These are phyloP conservation scores for Parthenolecanium corni DNA, from an alignment of 2,888 invertebrate genomes.

Conservation along the genomic window DNA sequence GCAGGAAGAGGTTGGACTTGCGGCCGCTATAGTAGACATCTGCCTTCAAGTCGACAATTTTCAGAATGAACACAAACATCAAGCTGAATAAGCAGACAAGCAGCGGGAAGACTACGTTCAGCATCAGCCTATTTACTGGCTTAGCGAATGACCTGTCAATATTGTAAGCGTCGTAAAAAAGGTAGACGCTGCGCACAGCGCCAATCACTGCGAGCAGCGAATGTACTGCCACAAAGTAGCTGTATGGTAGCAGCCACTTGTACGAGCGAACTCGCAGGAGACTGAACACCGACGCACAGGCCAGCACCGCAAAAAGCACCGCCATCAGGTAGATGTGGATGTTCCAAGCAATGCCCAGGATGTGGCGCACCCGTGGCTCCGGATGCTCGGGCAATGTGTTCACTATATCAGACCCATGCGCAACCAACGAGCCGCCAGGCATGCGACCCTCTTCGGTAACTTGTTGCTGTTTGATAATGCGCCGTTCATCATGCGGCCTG, in stretches of 20 bases:
- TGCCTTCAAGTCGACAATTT: slow-evolving; percentile 50
- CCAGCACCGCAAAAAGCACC: slow-evolving; percentile 68
- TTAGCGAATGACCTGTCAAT: slow-evolving; percentile 64
- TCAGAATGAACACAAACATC: slow-evolving; percentile 70
- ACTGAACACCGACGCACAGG: slow-evolving; percentile 73
- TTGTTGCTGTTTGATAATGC: slow-evolving; percentile 32
- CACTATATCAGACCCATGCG: slow-evolving; percentile 33
- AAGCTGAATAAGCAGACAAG: slow-evolving; percentile 81
- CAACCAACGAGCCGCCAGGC: not conserved
- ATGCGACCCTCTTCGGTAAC: slow-evolving; percentile 20
- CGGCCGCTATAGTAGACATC: slow-evolving; percentile 48
- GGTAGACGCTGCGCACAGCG: slow-evolving; percentile 67
- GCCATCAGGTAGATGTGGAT: slow-evolving; percentile 81
- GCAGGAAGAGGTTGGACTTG: slow-evolving; percentile 63
- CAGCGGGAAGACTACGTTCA: slow-evolving; percentile 75
- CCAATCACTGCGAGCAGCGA: slow-evolving; percentile 71
- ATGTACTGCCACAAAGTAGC: slow-evolving; percentile 78
- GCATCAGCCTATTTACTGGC: slow-evolving; percentile 66
- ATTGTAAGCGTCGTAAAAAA: slow-evolving; percentile 87
- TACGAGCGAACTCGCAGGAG: slow-evolving; percentile 74
- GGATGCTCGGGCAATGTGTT: slow-evolving; percentile 34
- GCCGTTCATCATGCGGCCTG: slow-evolving; percentile 13
- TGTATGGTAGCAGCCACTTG: slow-evolving; percentile 73
- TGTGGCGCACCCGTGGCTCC: slow-evolving; percentile 35
- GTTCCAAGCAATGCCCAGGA: slow-evolving; percentile 78